Conservation (phyloP, 2,797 vertebrate species). For the Cuniculus paca region DNA sequence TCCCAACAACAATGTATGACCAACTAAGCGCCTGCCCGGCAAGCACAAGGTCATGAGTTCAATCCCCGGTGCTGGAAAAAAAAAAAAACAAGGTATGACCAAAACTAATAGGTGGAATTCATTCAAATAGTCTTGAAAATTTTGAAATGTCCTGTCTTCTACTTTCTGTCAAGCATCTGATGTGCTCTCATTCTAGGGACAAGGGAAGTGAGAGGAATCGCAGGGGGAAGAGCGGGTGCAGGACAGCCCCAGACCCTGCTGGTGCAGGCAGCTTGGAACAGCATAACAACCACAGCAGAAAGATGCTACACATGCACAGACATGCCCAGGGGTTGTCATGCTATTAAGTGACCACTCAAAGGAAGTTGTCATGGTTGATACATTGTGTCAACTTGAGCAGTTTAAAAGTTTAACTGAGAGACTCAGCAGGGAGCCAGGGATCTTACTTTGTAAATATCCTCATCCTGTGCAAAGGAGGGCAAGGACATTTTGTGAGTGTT, state of each 20-base stretch:
- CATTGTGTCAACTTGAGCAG: too few relatives aligned
- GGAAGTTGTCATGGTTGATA: too few relatives aligned
- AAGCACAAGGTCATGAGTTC: too few relatives aligned
- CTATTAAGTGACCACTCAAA: neutral
- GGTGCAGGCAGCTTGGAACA: neutral
- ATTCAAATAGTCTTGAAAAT: neutral
- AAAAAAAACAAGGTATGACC: too few relatives aligned
- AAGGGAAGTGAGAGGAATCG: neutral
- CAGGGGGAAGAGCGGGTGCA: neutral
- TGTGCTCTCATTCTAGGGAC: neutral
- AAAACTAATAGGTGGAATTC: conserved; percentile 15
- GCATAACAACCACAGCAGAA: neutral
- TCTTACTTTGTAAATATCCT: too few relatives aligned
- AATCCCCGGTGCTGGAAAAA: too few relatives aligned
- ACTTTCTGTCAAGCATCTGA: neutral
- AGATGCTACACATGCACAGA: neutral
- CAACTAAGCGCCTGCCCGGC: too few relatives aligned
- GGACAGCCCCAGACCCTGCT: neutral
- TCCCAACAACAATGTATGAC: neutral
- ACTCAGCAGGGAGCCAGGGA: too few relatives aligned
- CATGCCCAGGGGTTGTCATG: neutral
- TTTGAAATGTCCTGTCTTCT: conserved; percentile 6
- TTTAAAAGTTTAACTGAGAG: too few relatives aligned
- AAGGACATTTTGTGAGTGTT: too few relatives aligned
- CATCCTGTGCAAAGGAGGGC: too few relatives aligned